These are phyloP conservation scores for Litoditis marina DNA, from an alignment of 2,888 invertebrate species.

Conservation along the genomic window DNA sequence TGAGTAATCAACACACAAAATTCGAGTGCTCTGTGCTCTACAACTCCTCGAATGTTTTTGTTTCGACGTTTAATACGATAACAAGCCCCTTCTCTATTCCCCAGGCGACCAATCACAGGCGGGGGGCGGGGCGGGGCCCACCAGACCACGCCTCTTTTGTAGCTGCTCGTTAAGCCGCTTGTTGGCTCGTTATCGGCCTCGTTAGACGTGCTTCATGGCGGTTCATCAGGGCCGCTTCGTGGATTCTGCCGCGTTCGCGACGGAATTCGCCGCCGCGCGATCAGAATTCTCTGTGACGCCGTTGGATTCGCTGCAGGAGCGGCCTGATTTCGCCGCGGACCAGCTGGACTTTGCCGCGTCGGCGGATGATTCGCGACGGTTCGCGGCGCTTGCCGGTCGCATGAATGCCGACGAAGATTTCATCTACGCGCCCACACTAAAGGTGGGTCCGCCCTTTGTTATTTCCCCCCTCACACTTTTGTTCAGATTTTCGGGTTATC, in stretches of 20 bases:
- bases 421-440: conserved; percentile 21
- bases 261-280: neutral
- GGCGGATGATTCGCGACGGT: too few relatives aligned
- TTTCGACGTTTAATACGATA: too few relatives aligned
- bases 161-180: conserved; percentile 25
- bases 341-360: conserved; percentile 10
- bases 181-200: neutral
- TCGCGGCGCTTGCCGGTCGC: too few relatives aligned
- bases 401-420: conserved; percentile 26
- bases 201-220: conserved; percentile 24
- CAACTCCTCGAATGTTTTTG: too few relatives aligned
- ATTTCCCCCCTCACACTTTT: neutral
- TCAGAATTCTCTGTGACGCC: neutral
- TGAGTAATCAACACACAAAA: too few relatives aligned
- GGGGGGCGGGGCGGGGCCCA: neutral
- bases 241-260: conserved; percentile 5
- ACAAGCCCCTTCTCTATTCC: too few relatives aligned
- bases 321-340: neutral
- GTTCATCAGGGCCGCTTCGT: conserved; percentile 32
- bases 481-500: too few relatives aligned
- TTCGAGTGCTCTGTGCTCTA: too few relatives aligned
- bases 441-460: conserved; percentile 11
- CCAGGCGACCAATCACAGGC: neutral
- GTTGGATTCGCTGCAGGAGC: conserved; percentile 6
- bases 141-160: conserved; percentile 6